Conservation (phyloP, 2,888 invertebrate species). For the Cabera pusaria region DNA sequence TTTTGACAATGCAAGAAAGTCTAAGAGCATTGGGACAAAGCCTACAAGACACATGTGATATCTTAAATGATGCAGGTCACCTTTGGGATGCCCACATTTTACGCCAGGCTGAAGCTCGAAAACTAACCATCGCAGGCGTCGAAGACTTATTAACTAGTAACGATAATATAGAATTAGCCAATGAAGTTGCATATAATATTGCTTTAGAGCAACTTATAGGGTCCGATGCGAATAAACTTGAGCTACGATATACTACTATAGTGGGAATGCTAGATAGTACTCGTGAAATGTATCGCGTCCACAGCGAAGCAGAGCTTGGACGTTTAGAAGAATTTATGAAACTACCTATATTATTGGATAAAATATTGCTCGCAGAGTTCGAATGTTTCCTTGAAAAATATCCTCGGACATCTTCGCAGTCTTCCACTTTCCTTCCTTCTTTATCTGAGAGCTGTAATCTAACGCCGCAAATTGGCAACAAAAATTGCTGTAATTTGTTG, state of each 20-base stretch:
- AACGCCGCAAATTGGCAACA: too few species aligned
- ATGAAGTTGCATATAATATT: conserved; percentile 58
- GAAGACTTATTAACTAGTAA: conserved; percentile 64
- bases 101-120: conserved; percentile 60
- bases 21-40: conserved; percentile 51
- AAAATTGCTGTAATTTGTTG: too few species aligned
- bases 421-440: too few species aligned
- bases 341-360: conserved; percentile 46
- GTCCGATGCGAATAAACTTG: conserved; percentile 56
- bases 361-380: conserved; percentile 58
- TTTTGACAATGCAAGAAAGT: conserved; percentile 52
- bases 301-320: conserved; percentile 54
- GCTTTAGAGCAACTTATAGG: conserved; percentile 56
- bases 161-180: conserved; percentile 55
- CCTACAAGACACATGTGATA: conserved; percentile 54
- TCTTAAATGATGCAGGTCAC: conserved; percentile 61
- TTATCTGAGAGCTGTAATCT: too few species aligned
- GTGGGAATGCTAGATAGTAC: conserved; percentile 46
- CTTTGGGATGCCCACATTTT: conserved; percentile 66
- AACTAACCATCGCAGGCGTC: conserved; percentile 61
- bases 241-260: conserved; percentile 44
- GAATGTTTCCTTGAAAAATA: conserved; percentile 58
- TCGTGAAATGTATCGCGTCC: conserved; percentile 49
- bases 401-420: conserved; percentile 34
- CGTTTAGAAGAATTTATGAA: conserved; percentile 61